These are phyloP conservation scores for Penaeus monodon DNA, from an alignment of 2,888 invertebrate species.

Conservation along the genomic window DNA sequence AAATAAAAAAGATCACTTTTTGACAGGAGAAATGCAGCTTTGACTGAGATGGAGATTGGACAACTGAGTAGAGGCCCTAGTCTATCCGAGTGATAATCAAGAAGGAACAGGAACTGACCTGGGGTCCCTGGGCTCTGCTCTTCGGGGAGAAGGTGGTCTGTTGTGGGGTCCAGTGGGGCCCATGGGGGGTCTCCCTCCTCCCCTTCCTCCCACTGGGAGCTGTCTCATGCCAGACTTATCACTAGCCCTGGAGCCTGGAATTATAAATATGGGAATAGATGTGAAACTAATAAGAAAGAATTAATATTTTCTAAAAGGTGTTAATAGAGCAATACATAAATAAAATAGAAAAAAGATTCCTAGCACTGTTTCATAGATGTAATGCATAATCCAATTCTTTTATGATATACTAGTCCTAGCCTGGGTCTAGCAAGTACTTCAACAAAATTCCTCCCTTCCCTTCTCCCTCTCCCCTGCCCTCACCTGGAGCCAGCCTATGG, in stretches of 20 bases:
- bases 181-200: constrained; percentile 13
- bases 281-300: background rate
- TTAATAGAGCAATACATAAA: background rate
- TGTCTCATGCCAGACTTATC: constrained; percentile 12
- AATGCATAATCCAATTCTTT: too few species aligned
- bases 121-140: constrained; percentile 10
- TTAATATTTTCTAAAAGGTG: background rate
- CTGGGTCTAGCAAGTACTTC: too few species aligned
- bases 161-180: constrained; percentile 22
- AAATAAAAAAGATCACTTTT: too few species aligned
- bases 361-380: too few species aligned
- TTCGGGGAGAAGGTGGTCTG: constrained; percentile 28
- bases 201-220: constrained; percentile 2
- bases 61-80: too few species aligned
- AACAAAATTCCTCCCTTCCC: too few species aligned
- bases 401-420: too few species aligned
- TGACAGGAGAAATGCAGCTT: too few species aligned
- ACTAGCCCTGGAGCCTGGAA: background rate
- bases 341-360: too few species aligned
- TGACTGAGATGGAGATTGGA: too few species aligned
- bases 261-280: background rate
- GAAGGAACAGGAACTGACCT: background rate
- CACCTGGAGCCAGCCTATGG: constrained; percentile 21
- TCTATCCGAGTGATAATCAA: too few species aligned
- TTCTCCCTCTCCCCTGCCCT: too few species aligned